A percentile compares a stretch with the other conserved stretches of the same genome.
These are phyloP conservation scores for Cryptomyrus ogoouensis DNA, from an alignment of 2,113 vertebrate species.

Conservation along the genomic window DNA sequence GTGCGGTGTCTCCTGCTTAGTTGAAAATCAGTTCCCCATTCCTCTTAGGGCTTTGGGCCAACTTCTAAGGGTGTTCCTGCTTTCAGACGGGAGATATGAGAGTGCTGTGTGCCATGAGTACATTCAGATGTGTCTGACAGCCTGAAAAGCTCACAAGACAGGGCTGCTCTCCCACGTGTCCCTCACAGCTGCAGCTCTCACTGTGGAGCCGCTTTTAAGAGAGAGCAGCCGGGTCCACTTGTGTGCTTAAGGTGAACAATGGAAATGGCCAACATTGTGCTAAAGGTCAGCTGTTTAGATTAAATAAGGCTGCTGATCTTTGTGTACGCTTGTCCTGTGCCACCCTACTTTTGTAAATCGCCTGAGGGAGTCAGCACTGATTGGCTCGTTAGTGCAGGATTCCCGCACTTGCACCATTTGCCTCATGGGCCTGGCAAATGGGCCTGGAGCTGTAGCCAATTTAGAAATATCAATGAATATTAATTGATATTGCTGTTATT, in stretches of 20 bases:
- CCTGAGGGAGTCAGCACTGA: not conserved
- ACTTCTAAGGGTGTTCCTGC: not conserved
- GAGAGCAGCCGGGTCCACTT: not conserved
- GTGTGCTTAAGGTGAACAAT: not conserved
- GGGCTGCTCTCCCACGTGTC: conserved; percentile 32
- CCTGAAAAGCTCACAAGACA: not conserved
- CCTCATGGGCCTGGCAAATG: not conserved
- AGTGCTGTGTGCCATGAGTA: not conserved
- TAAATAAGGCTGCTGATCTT: not conserved
- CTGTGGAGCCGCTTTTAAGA: not conserved
- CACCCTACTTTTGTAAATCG: not conserved
- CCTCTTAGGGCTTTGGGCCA: not conserved
- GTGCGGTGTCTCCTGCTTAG: not conserved
- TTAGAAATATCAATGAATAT: not conserved
- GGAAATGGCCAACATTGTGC: not conserved
- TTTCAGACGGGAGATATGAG: not conserved
- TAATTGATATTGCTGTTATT: not conserved
- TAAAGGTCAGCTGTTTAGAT: not conserved
- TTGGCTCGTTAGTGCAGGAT: not conserved
- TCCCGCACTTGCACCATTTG: not conserved
- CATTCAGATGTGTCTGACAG: not conserved
- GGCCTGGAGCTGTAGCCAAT: not conserved
- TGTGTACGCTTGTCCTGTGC: not conserved
- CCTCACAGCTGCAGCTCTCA: conserved; percentile 39
- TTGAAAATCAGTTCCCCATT: not conserved